phyloP scores from a whole-genome alignment of 2,113 vertebrate genomes.

The Panthera tigris region DNA sequence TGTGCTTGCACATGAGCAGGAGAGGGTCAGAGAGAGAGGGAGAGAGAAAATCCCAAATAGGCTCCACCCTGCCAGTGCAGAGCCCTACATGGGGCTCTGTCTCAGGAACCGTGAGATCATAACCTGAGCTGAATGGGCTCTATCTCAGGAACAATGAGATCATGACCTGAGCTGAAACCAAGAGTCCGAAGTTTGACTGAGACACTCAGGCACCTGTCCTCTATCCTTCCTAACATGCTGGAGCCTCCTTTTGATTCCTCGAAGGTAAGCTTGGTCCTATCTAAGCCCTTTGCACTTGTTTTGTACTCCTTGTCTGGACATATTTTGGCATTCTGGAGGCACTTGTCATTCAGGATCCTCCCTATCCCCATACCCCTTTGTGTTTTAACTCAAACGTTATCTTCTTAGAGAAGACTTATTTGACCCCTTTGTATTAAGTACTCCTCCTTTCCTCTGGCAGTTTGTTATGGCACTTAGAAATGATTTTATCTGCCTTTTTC shows the following conservation, averaged over 20 bases:
- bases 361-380: rapidly evolving
- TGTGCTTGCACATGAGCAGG: too few species aligned
- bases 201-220: too few species aligned
- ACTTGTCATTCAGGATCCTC: not conserved
- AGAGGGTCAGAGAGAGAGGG: too few species aligned
- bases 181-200: too few species aligned
- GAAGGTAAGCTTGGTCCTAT: not conserved
- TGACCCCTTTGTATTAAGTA: not conserved
- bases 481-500: not conserved
- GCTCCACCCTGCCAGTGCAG: too few species aligned
- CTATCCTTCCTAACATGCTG: not conserved
- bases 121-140: too few species aligned
- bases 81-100: too few species aligned
- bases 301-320: not conserved
- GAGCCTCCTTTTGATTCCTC: not conserved
- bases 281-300: not conserved
- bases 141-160: too few species aligned
- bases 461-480: not conserved
- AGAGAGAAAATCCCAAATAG: too few species aligned
- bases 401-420: not conserved
- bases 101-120: too few species aligned
- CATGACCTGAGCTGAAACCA: too few species aligned
- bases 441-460: not conserved
- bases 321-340: not conserved
- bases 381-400: not conserved